Percentiles rank a stretch among this genome's conserved stretches.
These are phyloP conservation scores for Nematolebias whitei DNA, from an alignment of 2,113 vertebrate species.

Conservation along the genomic window DNA sequence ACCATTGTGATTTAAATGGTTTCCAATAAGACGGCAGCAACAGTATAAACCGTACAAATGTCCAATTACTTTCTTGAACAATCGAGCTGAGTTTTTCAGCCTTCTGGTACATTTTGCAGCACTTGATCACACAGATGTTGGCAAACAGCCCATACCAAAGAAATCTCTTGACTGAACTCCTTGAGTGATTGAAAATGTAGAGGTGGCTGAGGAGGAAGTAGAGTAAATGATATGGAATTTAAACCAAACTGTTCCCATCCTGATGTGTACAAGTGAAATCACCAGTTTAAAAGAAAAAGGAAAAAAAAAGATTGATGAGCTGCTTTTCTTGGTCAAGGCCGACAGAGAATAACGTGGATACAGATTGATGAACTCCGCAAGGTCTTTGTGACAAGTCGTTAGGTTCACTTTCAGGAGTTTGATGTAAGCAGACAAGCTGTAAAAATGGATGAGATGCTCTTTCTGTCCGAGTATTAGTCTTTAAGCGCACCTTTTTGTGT, in stretches of 20 bases:
- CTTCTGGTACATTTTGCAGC: slow-evolving; percentile 27
- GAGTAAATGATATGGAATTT: slow-evolving; percentile 42
- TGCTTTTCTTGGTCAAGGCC: slow-evolving; percentile 32
- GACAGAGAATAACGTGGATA: slow-evolving; percentile 33
- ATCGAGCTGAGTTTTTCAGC: slow-evolving; percentile 16
- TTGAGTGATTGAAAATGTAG: slow-evolving; percentile 49
- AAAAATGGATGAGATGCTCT: slow-evolving; percentile 19
- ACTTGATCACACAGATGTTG: slow-evolving; percentile 48
- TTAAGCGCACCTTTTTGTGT: slow-evolving; percentile 4
- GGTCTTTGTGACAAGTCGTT: slow-evolving; percentile 28
- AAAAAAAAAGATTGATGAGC: slow-evolving; percentile 54
- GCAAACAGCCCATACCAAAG: slow-evolving; percentile 34
- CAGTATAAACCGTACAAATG: slow-evolving; percentile 15
- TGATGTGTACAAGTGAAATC: slow-evolving; percentile 49
- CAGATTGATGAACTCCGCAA: slow-evolving; percentile 50
- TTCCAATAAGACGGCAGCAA: background rate
- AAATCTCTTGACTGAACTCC: slow-evolving; percentile 54
- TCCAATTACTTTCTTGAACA: slow-evolving; percentile 18
- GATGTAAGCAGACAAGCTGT: slow-evolving; percentile 32
- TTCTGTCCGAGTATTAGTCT: slow-evolving; percentile 26
- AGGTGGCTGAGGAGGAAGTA: slow-evolving; percentile 1
- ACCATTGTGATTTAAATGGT: background rate
- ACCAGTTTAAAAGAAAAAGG: slow-evolving; percentile 1
- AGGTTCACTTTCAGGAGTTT: slow-evolving; percentile 34
- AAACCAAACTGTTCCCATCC: slow-evolving; percentile 42